Percentiles rank a stretch among this genome's conserved stretches.
phyloP scores from a whole-genome alignment of 30 jellyfish, hydroid and myxozoan species.

The Sanderia malayensis region DNA sequence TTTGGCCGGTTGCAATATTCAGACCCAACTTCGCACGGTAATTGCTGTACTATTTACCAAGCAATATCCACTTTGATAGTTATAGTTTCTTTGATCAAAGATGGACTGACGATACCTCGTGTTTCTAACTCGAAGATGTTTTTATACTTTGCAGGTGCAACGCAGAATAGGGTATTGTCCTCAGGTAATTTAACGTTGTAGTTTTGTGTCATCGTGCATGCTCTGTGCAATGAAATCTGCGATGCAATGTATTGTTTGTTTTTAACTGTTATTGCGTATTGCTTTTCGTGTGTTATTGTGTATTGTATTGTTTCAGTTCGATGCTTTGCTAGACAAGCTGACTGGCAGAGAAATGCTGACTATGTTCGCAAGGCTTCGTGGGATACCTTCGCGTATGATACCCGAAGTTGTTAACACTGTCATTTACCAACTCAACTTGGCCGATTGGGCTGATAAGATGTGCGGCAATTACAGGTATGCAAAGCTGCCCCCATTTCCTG shows the following conservation, averaged over 20 bases:
- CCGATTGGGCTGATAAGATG: slow-evolving; percentile 77
- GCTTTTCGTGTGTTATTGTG: background rate
- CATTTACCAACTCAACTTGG: slow-evolving; percentile 67
- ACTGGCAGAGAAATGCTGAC: slow-evolving; percentile 97
- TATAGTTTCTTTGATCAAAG: background rate
- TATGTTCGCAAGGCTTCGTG: slow-evolving; percentile 97
- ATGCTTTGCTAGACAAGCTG: slow-evolving; percentile 76
- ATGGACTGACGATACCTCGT: background rate
- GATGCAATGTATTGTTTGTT: background rate
- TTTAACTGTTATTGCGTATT: background rate
- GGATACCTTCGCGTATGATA: slow-evolving; percentile 47
- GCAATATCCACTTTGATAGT: background rate
- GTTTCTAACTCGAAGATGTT: no score
- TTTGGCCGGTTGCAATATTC: slow-evolving; percentile 77
- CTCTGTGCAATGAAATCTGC: background rate
- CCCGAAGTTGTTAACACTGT: slow-evolving; percentile 75
- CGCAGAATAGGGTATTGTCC: slow-evolving; percentile 64
- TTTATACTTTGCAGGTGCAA: slow-evolving; percentile 47
- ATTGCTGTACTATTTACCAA: background rate
- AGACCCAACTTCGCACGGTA: slow-evolving; percentile 64
- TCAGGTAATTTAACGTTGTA: slow-evolving; percentile 16
- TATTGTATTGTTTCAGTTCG: slow-evolving; percentile 44
- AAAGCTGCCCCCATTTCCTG: background rate
- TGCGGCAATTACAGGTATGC: slow-evolving; percentile 93
- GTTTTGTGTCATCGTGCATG: background rate